These are phyloP conservation scores for Cebuella pygmaea DNA, from an alignment of 2,797 vertebrate genomes.

Conservation along the genomic window DNA sequence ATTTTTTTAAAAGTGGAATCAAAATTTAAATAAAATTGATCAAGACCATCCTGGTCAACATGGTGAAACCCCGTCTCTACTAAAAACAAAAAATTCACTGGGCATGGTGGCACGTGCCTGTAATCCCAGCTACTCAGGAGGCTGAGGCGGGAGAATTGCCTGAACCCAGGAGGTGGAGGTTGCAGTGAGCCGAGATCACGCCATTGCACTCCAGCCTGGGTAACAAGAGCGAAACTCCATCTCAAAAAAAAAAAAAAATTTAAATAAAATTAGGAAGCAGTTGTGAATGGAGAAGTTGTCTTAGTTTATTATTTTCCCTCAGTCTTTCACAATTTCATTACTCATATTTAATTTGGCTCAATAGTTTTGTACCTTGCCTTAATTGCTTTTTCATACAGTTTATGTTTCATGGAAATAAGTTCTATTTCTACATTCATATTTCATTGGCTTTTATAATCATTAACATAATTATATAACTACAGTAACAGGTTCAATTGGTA, in stretches of 20 bases:
- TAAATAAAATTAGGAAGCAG: not conserved
- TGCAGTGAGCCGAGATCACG: too few species aligned
- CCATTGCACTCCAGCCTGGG: too few species aligned
- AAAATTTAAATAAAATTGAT: not conserved
- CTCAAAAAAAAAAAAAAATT: too few species aligned
- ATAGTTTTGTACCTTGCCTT: not conserved
- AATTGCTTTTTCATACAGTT: not conserved
- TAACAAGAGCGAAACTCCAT: too few species aligned
- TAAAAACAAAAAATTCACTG: too few species aligned
- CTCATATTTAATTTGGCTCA: not conserved
- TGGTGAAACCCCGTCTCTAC: too few species aligned
- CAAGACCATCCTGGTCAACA: too few species aligned
- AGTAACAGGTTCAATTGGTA: not conserved
- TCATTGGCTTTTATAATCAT: not conserved
- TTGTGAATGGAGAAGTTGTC: not conserved
- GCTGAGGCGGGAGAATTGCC: too few species aligned
- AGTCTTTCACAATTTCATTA: not conserved
- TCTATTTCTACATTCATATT: not conserved
- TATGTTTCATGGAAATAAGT: slow-evolving; percentile 18
- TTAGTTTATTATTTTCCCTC: not conserved
- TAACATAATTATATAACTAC: not conserved
- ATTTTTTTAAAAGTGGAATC: not conserved
- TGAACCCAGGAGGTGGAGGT: too few species aligned
- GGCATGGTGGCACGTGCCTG: too few species aligned
- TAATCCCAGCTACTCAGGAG: too few species aligned